These are phyloP conservation scores for Trisateles emortualis DNA, from an alignment of 2,888 invertebrate genomes.

Conservation along the genomic window DNA sequence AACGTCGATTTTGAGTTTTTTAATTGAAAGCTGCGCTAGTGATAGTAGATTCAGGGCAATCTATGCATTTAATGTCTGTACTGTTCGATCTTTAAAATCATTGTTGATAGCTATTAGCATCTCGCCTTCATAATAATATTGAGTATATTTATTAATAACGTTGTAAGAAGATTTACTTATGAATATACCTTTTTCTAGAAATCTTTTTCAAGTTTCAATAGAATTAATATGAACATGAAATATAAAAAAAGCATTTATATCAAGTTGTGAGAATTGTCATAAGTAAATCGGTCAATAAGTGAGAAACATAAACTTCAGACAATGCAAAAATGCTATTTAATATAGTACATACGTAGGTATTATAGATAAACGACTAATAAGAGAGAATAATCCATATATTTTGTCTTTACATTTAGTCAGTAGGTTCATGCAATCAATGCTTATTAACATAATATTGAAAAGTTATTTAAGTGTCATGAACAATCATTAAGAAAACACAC, in stretches of 20 bases:
- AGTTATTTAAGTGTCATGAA: too few relatives aligned
- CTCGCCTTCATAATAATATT: conserved; percentile 20
- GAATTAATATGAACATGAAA: not conserved
- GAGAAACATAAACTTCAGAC: too few relatives aligned
- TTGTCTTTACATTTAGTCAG: too few relatives aligned
- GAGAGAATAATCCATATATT: too few relatives aligned
- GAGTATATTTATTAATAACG: conserved; percentile 15
- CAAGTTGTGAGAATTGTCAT: not conserved
- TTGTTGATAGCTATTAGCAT: conserved; percentile 31
- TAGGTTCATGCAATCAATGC: too few relatives aligned
- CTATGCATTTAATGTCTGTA: conserved; percentile 17
- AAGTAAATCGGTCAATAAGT: conserved; percentile 13
- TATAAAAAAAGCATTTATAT: not conserved
- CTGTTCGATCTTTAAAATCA: conserved; percentile 10
- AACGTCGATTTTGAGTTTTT: not conserved
- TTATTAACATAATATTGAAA: too few relatives aligned
- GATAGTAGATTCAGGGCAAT: conserved; percentile 6
- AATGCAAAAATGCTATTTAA: too few relatives aligned
- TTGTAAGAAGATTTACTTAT: conserved; percentile 2
- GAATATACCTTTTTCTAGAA: not conserved
- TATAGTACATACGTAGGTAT: too few relatives aligned
- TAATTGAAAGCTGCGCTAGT: conserved; percentile 18
- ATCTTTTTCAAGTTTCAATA: not conserved
- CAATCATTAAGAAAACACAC: too few relatives aligned
- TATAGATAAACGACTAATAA: too few relatives aligned